Conservation (phyloP, 1,140 invertebrate species). For the Rhopalosiphum maidis region DNA sequence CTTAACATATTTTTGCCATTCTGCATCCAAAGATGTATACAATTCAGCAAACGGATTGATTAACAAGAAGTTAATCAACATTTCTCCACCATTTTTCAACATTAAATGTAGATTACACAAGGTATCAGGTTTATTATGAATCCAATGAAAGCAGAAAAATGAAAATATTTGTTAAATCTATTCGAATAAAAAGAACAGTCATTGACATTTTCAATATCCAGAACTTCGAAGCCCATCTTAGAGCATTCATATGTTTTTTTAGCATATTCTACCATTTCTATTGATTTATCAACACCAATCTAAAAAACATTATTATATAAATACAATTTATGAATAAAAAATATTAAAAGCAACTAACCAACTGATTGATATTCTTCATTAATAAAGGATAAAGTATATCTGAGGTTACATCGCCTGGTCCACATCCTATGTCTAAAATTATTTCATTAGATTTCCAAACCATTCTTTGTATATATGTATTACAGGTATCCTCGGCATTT, state of each 20-base stretch:
- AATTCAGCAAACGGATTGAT: conserved; percentile 27
- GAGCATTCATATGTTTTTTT: neutral
- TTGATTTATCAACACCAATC: conserved; percentile 49
- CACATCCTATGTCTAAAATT: conserved; percentile 57
- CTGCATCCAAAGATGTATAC: conserved; percentile 32
- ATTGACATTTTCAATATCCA: conserved; percentile 42
- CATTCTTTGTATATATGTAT: conserved; percentile 44
- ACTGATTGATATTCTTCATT: conserved; percentile 23
- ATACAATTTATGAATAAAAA: neutral
- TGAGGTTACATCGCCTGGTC: conserved; percentile 53
- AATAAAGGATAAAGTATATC: conserved; percentile 53
- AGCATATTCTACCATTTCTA: conserved; percentile 21
- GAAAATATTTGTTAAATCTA: conserved; percentile 41
- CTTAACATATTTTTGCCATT: conserved; percentile 46
- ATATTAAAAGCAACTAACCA: conserved; percentile 14
- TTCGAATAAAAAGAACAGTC: neutral
- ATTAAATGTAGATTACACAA: conserved; percentile 15
- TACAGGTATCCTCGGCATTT: conserved; percentile 3
- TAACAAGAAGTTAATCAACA: conserved; percentile 26
- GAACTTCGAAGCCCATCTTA: neutral
- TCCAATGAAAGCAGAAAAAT: conserved; percentile 44
- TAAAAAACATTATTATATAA: neutral
- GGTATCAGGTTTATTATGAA: conserved; percentile 30
- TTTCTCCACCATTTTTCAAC: conserved; percentile 43
- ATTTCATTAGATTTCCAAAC: conserved; percentile 48